A percentile compares a stretch with the other conserved stretches of the same genome.
Evolutionary conservation across 2,797 vertebrate species (phyloP).

Genomic region (Eptatretus atami): DNA sequence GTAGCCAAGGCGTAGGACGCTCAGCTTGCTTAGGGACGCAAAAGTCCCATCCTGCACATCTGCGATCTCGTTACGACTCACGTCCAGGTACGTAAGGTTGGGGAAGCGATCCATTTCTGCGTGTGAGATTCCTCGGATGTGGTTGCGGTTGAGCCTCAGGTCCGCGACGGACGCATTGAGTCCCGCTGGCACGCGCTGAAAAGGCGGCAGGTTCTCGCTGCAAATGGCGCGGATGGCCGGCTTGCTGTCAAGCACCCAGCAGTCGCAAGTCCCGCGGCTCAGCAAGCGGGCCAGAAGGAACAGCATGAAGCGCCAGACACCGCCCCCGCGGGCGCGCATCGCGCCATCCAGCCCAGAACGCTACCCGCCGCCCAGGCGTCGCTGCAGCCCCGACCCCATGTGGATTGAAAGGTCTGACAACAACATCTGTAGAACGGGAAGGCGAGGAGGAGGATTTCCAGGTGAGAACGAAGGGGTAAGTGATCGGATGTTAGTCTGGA

Average conservation of each 20-base stretch:
- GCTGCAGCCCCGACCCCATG: too few relatives aligned
- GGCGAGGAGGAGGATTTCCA: too few relatives aligned
- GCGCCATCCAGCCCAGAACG: too few relatives aligned
- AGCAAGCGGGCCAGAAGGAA: not conserved
- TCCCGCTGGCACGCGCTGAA: not conserved
- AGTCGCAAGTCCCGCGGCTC: not conserved
- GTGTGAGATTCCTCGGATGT: not conserved
- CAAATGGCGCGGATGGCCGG: not conserved
- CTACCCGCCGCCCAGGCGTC: too few relatives aligned
- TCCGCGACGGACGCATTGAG: not conserved
- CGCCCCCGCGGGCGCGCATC: too few relatives aligned
- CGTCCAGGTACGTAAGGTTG: not conserved
- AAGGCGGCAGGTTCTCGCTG: constrained; percentile 1
- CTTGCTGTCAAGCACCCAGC: not conserved
- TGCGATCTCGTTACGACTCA: not conserved
- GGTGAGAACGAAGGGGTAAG: too few relatives aligned
- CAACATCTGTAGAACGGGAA: too few relatives aligned
- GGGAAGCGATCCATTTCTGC: not conserved
- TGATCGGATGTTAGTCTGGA: too few relatives aligned
- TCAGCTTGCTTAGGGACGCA: not conserved
- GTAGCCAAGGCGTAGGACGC: not conserved
- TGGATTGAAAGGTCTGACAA: too few relatives aligned
- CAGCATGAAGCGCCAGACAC: too few relatives aligned
- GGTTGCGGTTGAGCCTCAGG: not conserved
- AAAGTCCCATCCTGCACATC: not conserved